Percentiles rank a stretch among this genome's conserved stretches.
These are phyloP conservation scores for Suricata suricatta DNA, from an alignment of 2,113 vertebrate species.

Conservation along the genomic window DNA sequence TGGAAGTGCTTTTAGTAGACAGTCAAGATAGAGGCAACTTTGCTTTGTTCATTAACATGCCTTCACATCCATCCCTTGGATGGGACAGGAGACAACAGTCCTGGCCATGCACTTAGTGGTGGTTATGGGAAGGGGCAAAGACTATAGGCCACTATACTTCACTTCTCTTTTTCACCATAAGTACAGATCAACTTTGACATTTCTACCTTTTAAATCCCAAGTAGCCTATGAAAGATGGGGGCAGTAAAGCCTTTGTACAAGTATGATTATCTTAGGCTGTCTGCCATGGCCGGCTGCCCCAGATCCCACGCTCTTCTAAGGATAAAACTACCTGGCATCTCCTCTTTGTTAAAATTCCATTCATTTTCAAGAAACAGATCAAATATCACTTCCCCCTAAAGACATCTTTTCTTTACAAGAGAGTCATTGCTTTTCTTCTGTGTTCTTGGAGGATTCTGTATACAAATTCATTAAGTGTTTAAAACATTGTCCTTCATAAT, in stretches of 20 bases:
- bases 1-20: neutral
- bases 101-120: rapidly evolving
- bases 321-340: neutral
- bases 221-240: neutral
- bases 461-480: neutral
- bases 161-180: neutral
- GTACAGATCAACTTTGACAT: neutral
- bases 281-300: neutral
- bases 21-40: neutral
- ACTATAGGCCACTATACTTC: neutral
- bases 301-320: neutral
- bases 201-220: neutral
- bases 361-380: neutral
- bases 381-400: neutral
- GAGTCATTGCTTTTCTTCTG: neutral
- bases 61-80: neutral
- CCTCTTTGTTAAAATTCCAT: neutral
- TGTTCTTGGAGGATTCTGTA: neutral
- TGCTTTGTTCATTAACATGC: neutral
- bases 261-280: neutral
- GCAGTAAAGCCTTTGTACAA: neutral
- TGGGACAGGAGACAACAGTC: neutral
- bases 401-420: neutral
- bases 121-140: neutral
- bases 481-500: neutral